Conservation (phyloP, 2,888 invertebrate species). For the Epiperipatus broadwayi region DNA sequence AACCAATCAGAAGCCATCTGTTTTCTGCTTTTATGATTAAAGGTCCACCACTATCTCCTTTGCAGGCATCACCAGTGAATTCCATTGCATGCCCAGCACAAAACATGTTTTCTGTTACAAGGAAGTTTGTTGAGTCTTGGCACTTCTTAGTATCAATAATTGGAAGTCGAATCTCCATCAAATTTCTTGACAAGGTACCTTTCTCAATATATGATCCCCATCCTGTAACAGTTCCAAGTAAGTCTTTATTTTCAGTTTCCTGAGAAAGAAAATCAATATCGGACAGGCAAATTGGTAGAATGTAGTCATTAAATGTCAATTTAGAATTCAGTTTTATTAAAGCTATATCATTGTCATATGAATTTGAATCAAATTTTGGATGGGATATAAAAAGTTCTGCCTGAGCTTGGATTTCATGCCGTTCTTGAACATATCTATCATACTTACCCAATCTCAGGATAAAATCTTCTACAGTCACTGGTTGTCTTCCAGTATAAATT, state of each 20-base stretch:
- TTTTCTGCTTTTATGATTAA: constrained; percentile 17
- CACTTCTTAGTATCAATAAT: constrained; percentile 18
- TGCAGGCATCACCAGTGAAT: constrained; percentile 21
- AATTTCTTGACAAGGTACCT: constrained; percentile 18
- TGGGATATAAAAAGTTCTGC: constrained; percentile 15
- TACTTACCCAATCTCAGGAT: constrained; percentile 20
- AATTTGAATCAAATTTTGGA: constrained; percentile 18
- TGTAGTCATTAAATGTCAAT: constrained; percentile 19
- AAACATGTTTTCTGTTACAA: constrained; percentile 20
- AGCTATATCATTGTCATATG: constrained; percentile 22
- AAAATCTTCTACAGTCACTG: constrained; percentile 14
- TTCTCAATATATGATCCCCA: constrained; percentile 21
- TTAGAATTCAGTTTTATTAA: constrained; percentile 17
- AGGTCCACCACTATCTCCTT: constrained; percentile 21
- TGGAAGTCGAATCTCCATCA: constrained; percentile 19
- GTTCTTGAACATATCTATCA: constrained; percentile 18
- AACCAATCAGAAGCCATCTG: constrained; percentile 20
- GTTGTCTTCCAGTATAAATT: constrained; percentile 13
- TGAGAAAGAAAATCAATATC: constrained; percentile 11
- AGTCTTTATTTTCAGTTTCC: constrained; percentile 1
- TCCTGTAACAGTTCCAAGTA: constrained; percentile 20
- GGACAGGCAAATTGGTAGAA: constrained; percentile 20
- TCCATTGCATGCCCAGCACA: constrained; percentile 20
- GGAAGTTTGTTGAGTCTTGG: constrained; percentile 17
- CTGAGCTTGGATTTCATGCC: constrained; percentile 17